A percentile compares a stretch with the other conserved stretches of the same genome.
phyloP scores from a whole-genome alignment of 2,113 vertebrate genomes.

The Cebidichthys violaceus region DNA sequence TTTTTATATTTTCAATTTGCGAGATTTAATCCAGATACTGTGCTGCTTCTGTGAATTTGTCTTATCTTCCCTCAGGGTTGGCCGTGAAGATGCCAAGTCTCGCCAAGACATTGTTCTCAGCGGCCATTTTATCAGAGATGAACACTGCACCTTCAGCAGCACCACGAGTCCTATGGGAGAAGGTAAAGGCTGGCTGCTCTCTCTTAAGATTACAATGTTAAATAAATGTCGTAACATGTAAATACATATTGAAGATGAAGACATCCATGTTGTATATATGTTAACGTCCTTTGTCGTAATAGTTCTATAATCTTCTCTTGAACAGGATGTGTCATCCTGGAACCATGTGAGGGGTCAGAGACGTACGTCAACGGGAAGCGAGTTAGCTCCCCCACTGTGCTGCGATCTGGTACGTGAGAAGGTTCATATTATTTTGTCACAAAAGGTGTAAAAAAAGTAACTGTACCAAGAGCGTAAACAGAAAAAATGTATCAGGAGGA shows the following conservation, averaged over 20 bases:
- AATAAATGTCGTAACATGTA: neutral
- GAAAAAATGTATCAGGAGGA: neutral
- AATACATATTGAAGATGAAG: neutral
- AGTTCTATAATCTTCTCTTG: constrained; percentile 6
- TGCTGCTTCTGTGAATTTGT: neutral
- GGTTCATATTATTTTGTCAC: neutral
- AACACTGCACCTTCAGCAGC: constrained; percentile 96
- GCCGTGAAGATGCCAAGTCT: constrained; percentile 91
- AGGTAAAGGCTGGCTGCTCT: constrained; percentile 78
- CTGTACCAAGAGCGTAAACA: neutral
- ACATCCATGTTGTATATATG: neutral
- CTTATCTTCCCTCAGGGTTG: constrained; percentile 85
- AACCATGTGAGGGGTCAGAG: constrained; percentile 94
- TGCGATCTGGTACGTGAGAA: constrained; percentile 89
- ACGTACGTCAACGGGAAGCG: constrained; percentile 97
- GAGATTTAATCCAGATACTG: neutral
- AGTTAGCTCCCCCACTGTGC: constrained; percentile 89
- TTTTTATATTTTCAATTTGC: neutral
- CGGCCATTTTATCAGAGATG: constrained; percentile 96
- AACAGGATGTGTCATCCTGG: constrained; percentile 87
- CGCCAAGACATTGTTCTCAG: constrained; percentile 98
- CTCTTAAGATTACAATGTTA: neutral
- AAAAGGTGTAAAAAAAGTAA: neutral
- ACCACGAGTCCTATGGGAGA: constrained; percentile 87
- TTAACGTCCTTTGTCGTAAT: neutral